A percentile compares a stretch with the other conserved stretches of the same genome.
phyloP scores from a whole-genome alignment of 2,113 vertebrate genomes.

The Pseudopipra pipra region DNA sequence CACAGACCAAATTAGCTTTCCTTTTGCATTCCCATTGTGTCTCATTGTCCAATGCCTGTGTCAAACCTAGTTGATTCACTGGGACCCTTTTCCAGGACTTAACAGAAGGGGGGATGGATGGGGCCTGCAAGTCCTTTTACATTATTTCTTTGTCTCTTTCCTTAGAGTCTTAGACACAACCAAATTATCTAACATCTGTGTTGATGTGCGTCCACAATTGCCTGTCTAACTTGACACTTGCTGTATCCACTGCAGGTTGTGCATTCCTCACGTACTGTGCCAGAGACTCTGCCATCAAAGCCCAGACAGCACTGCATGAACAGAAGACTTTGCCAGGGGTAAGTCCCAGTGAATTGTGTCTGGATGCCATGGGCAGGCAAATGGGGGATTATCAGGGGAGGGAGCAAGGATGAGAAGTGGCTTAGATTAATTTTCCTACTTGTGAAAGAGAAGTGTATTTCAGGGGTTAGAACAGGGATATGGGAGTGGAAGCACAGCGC shows the following conservation, averaged over 20 bases:
- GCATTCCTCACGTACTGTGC: slow-evolving; percentile 98
- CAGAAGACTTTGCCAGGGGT: slow-evolving; percentile 99
- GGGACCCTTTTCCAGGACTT: neutral
- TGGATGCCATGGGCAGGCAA: neutral
- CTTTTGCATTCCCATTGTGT: neutral
- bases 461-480: neutral
- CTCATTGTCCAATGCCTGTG: neutral
- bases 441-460: neutral
- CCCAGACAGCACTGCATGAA: slow-evolving; percentile 95
- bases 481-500: neutral
- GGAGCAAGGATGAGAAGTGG: neutral
- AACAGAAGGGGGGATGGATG: neutral
- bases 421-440: neutral
- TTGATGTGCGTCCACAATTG: neutral
- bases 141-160: neutral
- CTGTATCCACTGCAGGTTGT: slow-evolving; percentile 81
- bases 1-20: neutral
- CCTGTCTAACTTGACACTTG: neutral
- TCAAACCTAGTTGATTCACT: neutral
- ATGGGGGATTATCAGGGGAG: neutral
- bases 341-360: slow-evolving; percentile 63
- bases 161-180: neutral
- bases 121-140: neutral
- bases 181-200: neutral
- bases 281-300: slow-evolving; percentile 97